phyloP scores from a whole-genome alignment of 2,797 vertebrate species.

The Corythornis leucogaster region DNA sequence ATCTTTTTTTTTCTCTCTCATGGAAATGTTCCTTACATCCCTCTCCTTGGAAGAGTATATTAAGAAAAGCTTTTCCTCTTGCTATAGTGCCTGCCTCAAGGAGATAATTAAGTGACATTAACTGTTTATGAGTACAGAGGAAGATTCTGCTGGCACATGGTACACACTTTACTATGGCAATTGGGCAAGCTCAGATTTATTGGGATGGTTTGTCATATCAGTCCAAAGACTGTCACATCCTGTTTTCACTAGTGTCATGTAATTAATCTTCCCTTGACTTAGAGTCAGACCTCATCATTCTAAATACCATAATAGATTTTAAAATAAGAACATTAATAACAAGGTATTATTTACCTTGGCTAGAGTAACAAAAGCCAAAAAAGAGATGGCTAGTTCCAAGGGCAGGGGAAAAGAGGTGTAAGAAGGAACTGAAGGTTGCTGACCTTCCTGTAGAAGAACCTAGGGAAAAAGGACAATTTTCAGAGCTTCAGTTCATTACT shows the following conservation, averaged over 20 bases:
- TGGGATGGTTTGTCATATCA: constrained; percentile 43
- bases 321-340: constrained; percentile 56
- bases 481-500: constrained; percentile 21
- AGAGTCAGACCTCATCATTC: constrained; percentile 54
- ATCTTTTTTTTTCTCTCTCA: background rate
- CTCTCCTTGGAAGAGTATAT: background rate
- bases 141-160: constrained; percentile 32
- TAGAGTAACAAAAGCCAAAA: constrained; percentile 30
- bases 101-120: constrained; percentile 58
- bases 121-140: constrained; percentile 8
- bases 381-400: constrained; percentile 57
- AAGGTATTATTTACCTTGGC: constrained; percentile 58
- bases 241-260: constrained; percentile 57
- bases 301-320: constrained; percentile 48
- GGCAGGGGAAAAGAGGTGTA: constrained; percentile 29
- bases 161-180: constrained; percentile 23
- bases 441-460: constrained; percentile 58
- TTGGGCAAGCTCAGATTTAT: constrained; percentile 65
- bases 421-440: constrained; percentile 38
- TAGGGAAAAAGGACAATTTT: constrained; percentile 26
- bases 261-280: constrained; percentile 70
- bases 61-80: constrained; percentile 23
- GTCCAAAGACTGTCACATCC: constrained; percentile 66
- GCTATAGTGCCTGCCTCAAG: background rate
- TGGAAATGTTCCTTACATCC: background rate